Conservation (phyloP, 2,113 vertebrate genomes). For the Macrotus californicus region DNA sequence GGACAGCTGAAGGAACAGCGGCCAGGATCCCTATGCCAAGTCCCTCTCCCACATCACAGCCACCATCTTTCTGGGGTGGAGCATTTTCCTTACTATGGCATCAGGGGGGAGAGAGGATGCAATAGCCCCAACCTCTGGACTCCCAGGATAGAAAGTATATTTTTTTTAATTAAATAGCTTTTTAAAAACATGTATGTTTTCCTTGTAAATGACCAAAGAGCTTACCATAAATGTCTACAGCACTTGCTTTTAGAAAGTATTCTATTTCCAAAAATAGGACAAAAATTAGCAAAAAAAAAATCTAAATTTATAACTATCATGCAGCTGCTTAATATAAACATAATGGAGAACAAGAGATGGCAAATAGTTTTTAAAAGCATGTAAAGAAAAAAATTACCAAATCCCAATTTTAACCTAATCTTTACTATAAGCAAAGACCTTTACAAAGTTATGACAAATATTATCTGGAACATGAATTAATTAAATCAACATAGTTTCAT, state of each 20-base stretch:
- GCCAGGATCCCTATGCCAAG: not conserved
- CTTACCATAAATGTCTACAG: constrained; percentile 26
- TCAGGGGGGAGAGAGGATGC: not conserved
- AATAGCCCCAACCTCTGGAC: not conserved
- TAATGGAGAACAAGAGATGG: not conserved
- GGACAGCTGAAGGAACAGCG: not conserved
- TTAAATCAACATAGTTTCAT: not conserved
- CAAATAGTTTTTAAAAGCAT: not conserved
- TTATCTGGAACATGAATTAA: not conserved
- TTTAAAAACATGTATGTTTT: constrained; percentile 5
- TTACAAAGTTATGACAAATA: not conserved
- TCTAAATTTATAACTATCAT: constrained; percentile 41
- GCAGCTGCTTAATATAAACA: constrained; percentile 45
- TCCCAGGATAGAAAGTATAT: not conserved
- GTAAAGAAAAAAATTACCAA: not conserved
- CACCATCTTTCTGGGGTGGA: not conserved
- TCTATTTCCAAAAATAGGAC: constrained; percentile 43
- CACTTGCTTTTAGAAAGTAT: constrained; percentile 38
- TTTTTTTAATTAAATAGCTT: not conserved
- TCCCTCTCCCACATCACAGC: not conserved
- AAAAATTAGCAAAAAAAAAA: constrained; percentile 55
- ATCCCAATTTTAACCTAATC: not conserved
- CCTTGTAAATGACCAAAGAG: not conserved
- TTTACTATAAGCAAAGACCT: not conserved
- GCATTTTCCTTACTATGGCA: not conserved